Percentiles rank a stretch among this genome's conserved stretches.
Evolutionary conservation across 2,888 invertebrate species (phyloP).

Genomic region (Ditula angustiorana): DNA sequence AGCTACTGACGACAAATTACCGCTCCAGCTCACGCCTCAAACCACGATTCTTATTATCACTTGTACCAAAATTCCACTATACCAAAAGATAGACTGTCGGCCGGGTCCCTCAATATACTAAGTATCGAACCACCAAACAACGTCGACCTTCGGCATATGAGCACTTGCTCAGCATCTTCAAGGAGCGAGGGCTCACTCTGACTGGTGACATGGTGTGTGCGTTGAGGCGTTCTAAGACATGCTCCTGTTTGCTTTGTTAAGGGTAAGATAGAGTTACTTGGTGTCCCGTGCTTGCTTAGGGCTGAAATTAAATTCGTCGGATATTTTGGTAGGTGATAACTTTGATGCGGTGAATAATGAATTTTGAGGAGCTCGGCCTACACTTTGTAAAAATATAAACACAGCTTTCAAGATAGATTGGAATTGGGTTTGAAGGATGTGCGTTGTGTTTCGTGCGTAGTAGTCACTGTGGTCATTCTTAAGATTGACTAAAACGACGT

Average conservation of each 20-base stretch:
- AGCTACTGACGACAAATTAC: too few relatives aligned
- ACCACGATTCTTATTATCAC: slow-evolving; percentile 39
- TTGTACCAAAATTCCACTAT: slow-evolving; percentile 47
- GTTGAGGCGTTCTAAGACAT: slow-evolving; percentile 33
- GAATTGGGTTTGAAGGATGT: too few relatives aligned
- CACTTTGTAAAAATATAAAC: not conserved
- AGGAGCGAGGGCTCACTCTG: not conserved
- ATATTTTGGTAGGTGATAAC: slow-evolving; percentile 12
- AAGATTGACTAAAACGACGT: too few relatives aligned
- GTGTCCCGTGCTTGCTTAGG: slow-evolving; percentile 23
- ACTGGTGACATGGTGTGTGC: slow-evolving; percentile 28
- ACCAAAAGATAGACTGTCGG: slow-evolving; percentile 45
- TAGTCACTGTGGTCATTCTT: too few relatives aligned
- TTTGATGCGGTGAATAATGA: slow-evolving; percentile 16
- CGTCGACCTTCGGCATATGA: slow-evolving; percentile 2
- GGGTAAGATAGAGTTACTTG: slow-evolving; percentile 46
- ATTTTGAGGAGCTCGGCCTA: not conserved
- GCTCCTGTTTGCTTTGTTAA: slow-evolving; percentile 45
- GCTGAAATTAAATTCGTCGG: slow-evolving; percentile 26
- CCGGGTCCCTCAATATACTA: slow-evolving; percentile 38
- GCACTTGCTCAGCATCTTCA: not conserved
- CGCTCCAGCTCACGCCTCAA: not conserved
- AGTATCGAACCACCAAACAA: slow-evolving; percentile 27
- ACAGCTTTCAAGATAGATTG: not conserved
- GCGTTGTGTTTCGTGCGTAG: too few relatives aligned